A percentile compares a stretch with the other conserved stretches of the same genome.
Conservation (phyloP, 2,797 vertebrate species). For the Arctocebus calabarensis region DNA sequence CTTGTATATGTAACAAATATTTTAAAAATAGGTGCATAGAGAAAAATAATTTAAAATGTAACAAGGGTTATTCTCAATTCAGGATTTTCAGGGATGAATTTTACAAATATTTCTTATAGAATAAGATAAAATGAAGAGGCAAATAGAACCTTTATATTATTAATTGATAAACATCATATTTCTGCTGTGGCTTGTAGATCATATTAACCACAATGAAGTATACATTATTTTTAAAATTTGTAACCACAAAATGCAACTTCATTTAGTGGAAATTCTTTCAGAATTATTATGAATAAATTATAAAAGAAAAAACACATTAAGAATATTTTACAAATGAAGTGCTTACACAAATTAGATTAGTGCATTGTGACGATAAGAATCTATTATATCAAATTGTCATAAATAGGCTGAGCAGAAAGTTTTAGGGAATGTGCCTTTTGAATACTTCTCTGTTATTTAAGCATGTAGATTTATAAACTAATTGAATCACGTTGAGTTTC, state of each 20-base stretch:
- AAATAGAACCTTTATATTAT: neutral
- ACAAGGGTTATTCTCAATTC: slow-evolving; percentile 15
- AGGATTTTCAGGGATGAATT: slow-evolving; percentile 33
- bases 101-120: slow-evolving; percentile 57
- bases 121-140: neutral
- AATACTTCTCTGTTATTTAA: slow-evolving; percentile 40
- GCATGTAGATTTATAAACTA: slow-evolving; percentile 45
- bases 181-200: slow-evolving; percentile 35
- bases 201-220: slow-evolving; percentile 55
- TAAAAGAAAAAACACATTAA: slow-evolving; percentile 26
- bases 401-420: neutral
- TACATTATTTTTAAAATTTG: slow-evolving; percentile 38
- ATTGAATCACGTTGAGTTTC: slow-evolving; percentile 37
- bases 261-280: slow-evolving; percentile 55
- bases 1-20: slow-evolving; percentile 17
- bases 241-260: neutral
- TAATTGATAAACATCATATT: slow-evolving; percentile 24
- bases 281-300: neutral
- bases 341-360: neutral
- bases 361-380: neutral
- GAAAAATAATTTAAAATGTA: slow-evolving; percentile 63
- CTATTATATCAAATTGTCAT: neutral
- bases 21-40: slow-evolving; percentile 34
- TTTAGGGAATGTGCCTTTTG: neutral
- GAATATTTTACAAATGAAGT: neutral